Base-by-base conservation (phyloP, 2,113 vertebrate species). In the Cochlearius cochlearius region DNA sequence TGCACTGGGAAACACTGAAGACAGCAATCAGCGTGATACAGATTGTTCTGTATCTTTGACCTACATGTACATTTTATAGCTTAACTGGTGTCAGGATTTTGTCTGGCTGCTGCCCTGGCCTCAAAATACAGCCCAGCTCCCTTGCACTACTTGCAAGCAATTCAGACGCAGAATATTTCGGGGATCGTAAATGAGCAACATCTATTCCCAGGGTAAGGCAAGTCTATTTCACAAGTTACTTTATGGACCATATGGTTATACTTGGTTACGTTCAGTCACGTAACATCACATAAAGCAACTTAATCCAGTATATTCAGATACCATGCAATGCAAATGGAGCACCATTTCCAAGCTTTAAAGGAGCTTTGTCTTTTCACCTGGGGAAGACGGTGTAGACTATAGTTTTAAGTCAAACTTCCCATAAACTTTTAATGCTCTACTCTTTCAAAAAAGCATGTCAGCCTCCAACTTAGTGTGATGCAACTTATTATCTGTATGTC, bases 171-270 rank as follows among this genome's bases (percentile, higher is more conserved):
- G 88, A 94, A 93, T 93, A 95, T 90, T 97, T 89, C 75, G 92
- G 87, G 69, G 50, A 91, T 94, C 26, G n/a, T 92, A 95, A 97
- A 95, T 92, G 87, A 96, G 92, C 95, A 97, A 82, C 87, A 59
- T 95, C 64, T 92, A 96, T 95, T 93, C 94, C 92, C 91, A 94
- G 82, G 87, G 86, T 96, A 96, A 96, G 73, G 88, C 72, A 93
- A 96, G 89, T 68, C 96, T 96, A 86, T 96, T 96, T 96, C 95
- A 95, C 94, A 96, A 96, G 95, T 97, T 96, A 96, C 86, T 97
- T 97, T 96, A 96, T 96, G 87, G 90, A 87, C 92, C 93, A 93
- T 96, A 96, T 96, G 90, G 81, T 94, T 96, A 77, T 94, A 93
- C 77, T 96, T 92, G 92, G 93, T 94, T 96, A 86, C 15, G 1